These are phyloP conservation scores for Euzophera pinguis DNA, from an alignment of 2,888 invertebrate species.

Conservation along the genomic window DNA sequence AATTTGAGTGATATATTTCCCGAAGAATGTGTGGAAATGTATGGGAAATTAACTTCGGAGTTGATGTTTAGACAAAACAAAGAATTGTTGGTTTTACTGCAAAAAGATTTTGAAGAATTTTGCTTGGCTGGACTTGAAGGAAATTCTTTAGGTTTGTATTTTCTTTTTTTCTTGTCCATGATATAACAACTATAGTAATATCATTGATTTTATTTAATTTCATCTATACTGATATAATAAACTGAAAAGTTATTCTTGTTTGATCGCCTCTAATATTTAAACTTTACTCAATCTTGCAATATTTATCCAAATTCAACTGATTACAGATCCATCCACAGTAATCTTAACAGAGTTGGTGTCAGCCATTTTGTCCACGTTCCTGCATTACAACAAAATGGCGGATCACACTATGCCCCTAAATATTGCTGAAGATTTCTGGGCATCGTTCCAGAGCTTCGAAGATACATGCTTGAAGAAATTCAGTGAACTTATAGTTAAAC, in stretches of 20 bases:
- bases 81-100: slow-evolving; percentile 54
- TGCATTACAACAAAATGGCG: slow-evolving; percentile 66
- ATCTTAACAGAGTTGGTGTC: slow-evolving; percentile 56
- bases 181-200: too few relatives aligned
- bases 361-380: slow-evolving; percentile 58
- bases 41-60: slow-evolving; percentile 64
- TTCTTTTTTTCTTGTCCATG: background rate
- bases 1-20: slow-evolving; percentile 58
- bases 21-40: slow-evolving; percentile 49
- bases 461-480: slow-evolving; percentile 50
- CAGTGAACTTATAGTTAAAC: slow-evolving; percentile 49
- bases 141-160: slow-evolving; percentile 59
- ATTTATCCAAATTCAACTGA: background rate
- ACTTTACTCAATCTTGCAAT: too few relatives aligned
- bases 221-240: too few relatives aligned
- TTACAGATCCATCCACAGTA: slow-evolving; percentile 60
- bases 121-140: slow-evolving; percentile 59
- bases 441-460: slow-evolving; percentile 49
- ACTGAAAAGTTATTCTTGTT: too few relatives aligned
- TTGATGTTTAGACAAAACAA: slow-evolving; percentile 70
- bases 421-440: slow-evolving; percentile 66
- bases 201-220: too few relatives aligned
- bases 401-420: slow-evolving; percentile 64
- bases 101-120: slow-evolving; percentile 60
- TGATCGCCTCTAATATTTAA: too few relatives aligned